A percentile compares a stretch with the other conserved stretches of the same genome.
Conservation (phyloP, 92 coral and sea anemone species). For the Nematostella vectensis region DNA sequence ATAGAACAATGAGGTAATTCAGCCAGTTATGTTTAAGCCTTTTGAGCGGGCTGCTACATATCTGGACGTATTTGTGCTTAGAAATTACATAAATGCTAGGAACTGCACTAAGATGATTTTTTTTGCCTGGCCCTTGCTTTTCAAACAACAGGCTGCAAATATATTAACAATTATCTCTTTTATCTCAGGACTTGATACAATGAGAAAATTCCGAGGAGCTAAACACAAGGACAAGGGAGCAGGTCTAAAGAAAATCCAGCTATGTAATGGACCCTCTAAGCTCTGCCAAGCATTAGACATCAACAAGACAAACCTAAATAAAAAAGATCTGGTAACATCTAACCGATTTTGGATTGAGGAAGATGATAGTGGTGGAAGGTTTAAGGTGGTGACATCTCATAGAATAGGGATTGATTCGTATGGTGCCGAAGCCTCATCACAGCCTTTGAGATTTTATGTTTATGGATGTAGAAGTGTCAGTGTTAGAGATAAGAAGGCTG, state of each 20-base stretch:
- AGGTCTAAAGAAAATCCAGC: slow-evolving; percentile 52
- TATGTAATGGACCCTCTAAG: slow-evolving; percentile 92
- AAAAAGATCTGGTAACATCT: slow-evolving; percentile 64
- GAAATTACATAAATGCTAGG: too few relatives aligned
- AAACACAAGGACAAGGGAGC: slow-evolving; percentile 40
- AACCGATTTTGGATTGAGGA: slow-evolving; percentile 70
- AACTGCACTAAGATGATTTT: too few relatives aligned
- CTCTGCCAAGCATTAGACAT: slow-evolving; percentile 88
- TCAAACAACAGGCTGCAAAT: too few relatives aligned
- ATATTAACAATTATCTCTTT: too few relatives aligned
- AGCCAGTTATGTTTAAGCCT: too few relatives aligned
- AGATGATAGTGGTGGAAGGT: slow-evolving; percentile 6
- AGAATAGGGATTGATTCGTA: slow-evolving; percentile 89
- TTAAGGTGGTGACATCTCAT: slow-evolving; percentile 52
- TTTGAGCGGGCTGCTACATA: too few relatives aligned
- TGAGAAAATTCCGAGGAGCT: slow-evolving; percentile 56
- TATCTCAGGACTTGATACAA: slow-evolving; percentile 36
- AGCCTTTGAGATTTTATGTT: slow-evolving; percentile 72
- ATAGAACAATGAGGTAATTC: too few relatives aligned
- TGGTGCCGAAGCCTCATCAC: slow-evolving; percentile 66
- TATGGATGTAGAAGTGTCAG: slow-evolving; percentile 73
- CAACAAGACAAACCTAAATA: slow-evolving; percentile 66
- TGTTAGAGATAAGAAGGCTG: slow-evolving; percentile 63
- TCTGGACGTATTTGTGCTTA: too few relatives aligned
- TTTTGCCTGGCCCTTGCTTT: too few relatives aligned